Percentiles rank a stretch among this genome's conserved stretches.
Evolutionary conservation across 1,140 invertebrate genomes (phyloP).

Genomic region (Lanistes nyassanus): DNA sequence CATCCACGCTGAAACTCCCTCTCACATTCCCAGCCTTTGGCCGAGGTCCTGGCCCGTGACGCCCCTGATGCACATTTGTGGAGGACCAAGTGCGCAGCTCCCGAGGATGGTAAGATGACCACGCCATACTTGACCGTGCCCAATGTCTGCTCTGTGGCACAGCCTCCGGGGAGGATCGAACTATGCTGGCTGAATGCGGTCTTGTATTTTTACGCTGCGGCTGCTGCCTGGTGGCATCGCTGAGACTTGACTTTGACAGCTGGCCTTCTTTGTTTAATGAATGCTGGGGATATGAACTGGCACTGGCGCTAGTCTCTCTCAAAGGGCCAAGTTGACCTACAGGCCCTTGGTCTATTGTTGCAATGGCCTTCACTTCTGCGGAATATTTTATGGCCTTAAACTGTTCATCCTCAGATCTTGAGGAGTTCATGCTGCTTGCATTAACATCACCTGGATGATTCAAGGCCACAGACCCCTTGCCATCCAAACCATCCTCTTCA

Average conservation of each 20-base stretch:
- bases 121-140: conserved; percentile 52
- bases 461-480: neutral
- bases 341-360: neutral
- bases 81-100: conserved; percentile 43
- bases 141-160: conserved; percentile 43
- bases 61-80: neutral
- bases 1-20: conserved; percentile 26
- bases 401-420: neutral
- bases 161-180: conserved; percentile 39
- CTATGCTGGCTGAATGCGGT: conserved; percentile 29
- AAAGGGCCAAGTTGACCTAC: neutral
- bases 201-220: conserved; percentile 1
- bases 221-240: neutral
- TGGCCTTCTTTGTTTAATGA: too few species aligned
- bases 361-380: neutral
- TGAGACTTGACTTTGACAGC: too few species aligned
- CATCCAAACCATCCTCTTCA: conserved; percentile 34
- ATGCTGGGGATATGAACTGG: too few species aligned
- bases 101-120: conserved; percentile 47
- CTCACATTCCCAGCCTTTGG: conserved; percentile 7
- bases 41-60: neutral
- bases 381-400: neutral
- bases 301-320: neutral
- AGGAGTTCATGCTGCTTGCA: neutral
- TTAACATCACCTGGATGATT: neutral